Base-by-base conservation (phyloP, 2,888 invertebrate species). In the Rhogogaster chlorosoma region DNA sequence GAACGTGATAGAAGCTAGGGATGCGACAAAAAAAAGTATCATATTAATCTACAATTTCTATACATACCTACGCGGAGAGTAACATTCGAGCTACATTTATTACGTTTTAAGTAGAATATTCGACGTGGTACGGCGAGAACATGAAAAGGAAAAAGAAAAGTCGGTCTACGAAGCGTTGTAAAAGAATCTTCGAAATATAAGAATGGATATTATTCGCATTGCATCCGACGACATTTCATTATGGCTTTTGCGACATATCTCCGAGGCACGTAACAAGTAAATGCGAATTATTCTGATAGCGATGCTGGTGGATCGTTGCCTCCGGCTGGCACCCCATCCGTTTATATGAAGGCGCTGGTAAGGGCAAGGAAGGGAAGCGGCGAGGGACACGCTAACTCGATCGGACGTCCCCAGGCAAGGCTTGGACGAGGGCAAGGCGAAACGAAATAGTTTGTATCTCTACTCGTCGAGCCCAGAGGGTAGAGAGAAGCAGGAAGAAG, bases 361-460 rank as follows among this genome's bases (percentile, higher is more conserved):
- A 89, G 87, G 85, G 86, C 85, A 86, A 78, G 86, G 38, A 87
- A 10, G 84, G 73, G 87, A 87, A 85, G 86, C 86, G 85, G 84
- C 85, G 86, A 75, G 86, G 87, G 86, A 85, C 86, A 90, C 88
- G 88, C 88, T 92, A 91, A 91, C 90, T 90, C 90, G 89, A 91
- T 91, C 91, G 89, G 91, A 91, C 90, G 89, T 92, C 88, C 88
- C 88, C 89, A 91, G 90, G 89, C 83, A 67, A 83, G 83, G 70
- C 83, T 70, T 29, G 83, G 70, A 83, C 64, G 83, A 83, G 83
- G 70, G 83, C 70, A 87, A 89, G 88, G 87, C 88, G 90, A 88
- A 89, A 88, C 89, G 90, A 90, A 90, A 91, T 89, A 89, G 91
- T 91, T 91, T 89, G 91, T 91, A 90, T 89, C 88, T 88, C 57